phyloP scores from a whole-genome alignment of 2,888 invertebrate genomes.

The Uloborus plumipes region DNA sequence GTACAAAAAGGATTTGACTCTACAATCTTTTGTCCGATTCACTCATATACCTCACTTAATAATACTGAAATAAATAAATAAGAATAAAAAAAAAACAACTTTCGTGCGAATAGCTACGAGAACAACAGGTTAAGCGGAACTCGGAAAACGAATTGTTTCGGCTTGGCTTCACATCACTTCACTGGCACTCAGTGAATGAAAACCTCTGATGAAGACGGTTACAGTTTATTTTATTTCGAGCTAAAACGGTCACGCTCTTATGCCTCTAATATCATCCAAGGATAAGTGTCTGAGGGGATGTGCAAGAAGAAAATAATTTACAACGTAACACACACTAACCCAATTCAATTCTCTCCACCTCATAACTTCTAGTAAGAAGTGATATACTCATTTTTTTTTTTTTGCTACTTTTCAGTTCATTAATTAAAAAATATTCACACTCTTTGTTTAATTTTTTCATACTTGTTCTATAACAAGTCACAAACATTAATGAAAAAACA shows the following conservation, averaged over 20 bases:
- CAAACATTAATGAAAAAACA: no score
- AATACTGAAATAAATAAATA: constrained; percentile 32
- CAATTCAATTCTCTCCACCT: no score
- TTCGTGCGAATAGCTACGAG: constrained; percentile 21
- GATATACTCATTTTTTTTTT: no score
- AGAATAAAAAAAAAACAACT: constrained; percentile 18
- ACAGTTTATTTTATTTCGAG: constrained; percentile 49
- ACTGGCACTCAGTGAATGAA: constrained; percentile 56
- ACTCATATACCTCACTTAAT: constrained; percentile 37
- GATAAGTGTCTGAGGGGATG: constrained; percentile 28
- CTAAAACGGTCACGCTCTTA: constrained; percentile 29
- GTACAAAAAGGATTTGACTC: constrained; percentile 16
- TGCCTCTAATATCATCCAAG: constrained; percentile 30
- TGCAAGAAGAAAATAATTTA: neutral
- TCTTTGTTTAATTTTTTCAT: no score
- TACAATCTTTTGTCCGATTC: constrained; percentile 39
- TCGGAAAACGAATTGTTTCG: constrained; percentile 61
- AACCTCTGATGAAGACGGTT: constrained; percentile 54
- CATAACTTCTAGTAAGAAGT: no score
- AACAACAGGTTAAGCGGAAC: constrained; percentile 63
- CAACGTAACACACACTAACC: no score
- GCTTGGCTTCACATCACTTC: constrained; percentile 62
- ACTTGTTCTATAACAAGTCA: no score
- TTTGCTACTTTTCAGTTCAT: no score
- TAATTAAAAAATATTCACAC: no score